These are phyloP conservation scores for Mythimna albipuncta DNA, from an alignment of 2,888 invertebrate species.

Conservation along the genomic window DNA sequence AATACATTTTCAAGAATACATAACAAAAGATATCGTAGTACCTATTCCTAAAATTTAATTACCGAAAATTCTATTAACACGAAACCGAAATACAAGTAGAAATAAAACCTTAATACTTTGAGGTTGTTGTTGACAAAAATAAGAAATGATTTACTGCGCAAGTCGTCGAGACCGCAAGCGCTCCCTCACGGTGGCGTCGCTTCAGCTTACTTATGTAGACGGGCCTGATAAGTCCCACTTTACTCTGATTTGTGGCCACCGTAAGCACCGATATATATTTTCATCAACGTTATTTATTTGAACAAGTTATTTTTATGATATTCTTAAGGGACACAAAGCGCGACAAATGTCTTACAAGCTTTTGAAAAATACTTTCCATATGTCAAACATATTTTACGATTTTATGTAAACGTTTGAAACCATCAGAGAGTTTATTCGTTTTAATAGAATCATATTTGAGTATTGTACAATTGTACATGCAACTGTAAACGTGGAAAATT, in stretches of 20 bases:
- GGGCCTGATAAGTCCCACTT: constrained; percentile 73
- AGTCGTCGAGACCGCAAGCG: constrained; percentile 54
- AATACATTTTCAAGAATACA: constrained; percentile 16
- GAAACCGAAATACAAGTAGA: constrained; percentile 23
- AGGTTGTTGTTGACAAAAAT: constrained; percentile 60
- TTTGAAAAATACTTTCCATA: constrained; percentile 80
- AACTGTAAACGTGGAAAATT: constrained; percentile 1
- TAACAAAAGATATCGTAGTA: constrained; percentile 34
- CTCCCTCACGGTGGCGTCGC: constrained; percentile 60
- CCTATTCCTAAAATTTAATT: constrained; percentile 34
- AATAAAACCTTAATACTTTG: constrained; percentile 44
- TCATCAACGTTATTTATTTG: constrained; percentile 83
- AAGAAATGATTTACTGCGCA: constrained; percentile 58
- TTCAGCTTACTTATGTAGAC: constrained; percentile 71
- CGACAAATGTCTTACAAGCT: constrained; percentile 76
- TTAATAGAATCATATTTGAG: constrained; percentile 7
- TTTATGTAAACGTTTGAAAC: constrained; percentile 29
- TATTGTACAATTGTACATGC: background rate
- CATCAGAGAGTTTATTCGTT: constrained; percentile 9
- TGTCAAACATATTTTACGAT: constrained; percentile 71
- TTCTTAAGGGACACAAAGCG: constrained; percentile 78
- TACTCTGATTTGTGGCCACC: constrained; percentile 79
- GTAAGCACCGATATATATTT: constrained; percentile 79
- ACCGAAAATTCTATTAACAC: constrained; percentile 46
- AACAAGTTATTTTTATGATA: constrained; percentile 81